Conservation (phyloP, 2,113 vertebrate genomes). For the Tenrec ecaudatus region DNA sequence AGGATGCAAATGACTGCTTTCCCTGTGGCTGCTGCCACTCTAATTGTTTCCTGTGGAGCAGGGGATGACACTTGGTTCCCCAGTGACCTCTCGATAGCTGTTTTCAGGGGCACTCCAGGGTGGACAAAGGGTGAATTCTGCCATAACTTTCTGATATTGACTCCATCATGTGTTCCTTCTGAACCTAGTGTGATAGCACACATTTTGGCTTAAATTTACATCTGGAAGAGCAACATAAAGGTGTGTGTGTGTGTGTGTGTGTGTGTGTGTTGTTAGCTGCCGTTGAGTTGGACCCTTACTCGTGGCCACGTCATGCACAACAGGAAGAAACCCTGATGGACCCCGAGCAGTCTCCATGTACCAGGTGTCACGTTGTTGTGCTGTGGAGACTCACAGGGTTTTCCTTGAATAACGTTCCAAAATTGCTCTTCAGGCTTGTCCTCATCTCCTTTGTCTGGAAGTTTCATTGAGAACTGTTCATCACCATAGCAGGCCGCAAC, state of each 20-base stretch:
- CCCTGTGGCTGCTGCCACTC: neutral
- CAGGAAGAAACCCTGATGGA: neutral
- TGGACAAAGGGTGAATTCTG: slow-evolving; percentile 56
- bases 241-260: no score
- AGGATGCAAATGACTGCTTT: neutral
- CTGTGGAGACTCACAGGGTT: neutral
- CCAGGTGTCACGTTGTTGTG: neutral
- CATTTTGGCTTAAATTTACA: neutral
- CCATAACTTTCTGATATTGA: neutral
- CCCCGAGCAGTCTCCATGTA: neutral
- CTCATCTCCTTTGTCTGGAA: neutral
- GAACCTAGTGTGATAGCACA: neutral
- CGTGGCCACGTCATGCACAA: neutral
- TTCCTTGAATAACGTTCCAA: neutral
- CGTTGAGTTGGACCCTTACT: neutral
- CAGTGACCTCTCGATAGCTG: neutral
- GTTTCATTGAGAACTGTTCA: neutral
- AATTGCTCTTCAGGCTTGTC: neutral
- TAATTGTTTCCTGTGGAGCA: slow-evolving; percentile 37
- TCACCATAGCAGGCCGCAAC: neutral
- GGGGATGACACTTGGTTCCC: slow-evolving; percentile 70
- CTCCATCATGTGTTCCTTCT: neutral
- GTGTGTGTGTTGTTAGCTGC: no score
- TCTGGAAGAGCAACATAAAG: neutral
- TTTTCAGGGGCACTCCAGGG: slow-evolving; percentile 50